Conservation (phyloP, 2,797 vertebrate genomes). For the Enteromius trimaculatus region DNA sequence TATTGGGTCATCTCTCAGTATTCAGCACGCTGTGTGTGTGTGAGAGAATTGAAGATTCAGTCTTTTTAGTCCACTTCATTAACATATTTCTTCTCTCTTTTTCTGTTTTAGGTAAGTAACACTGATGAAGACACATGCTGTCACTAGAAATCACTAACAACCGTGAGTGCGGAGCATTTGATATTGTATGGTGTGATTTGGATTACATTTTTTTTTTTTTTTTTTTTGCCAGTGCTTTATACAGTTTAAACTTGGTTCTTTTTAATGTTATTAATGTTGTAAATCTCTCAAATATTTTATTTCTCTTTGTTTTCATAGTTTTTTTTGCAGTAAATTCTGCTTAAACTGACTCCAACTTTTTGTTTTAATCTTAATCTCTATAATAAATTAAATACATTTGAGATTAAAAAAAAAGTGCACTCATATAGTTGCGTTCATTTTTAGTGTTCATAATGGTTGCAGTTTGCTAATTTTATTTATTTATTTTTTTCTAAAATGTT, state of each 20-base stretch:
- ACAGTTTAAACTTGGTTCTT: background rate
- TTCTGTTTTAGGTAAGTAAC: slow-evolving; percentile 52
- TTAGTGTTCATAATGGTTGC: background rate
- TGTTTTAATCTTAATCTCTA: background rate
- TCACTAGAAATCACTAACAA: background rate
- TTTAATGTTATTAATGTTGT: background rate
- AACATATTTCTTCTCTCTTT: slow-evolving; percentile 20
- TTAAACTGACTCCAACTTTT: background rate
- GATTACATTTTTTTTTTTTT: background rate
- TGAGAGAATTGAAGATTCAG: background rate
- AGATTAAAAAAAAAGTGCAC: background rate
- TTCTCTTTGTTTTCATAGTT: background rate
- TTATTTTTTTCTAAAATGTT: background rate
- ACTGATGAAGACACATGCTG: slow-evolving; percentile 5
- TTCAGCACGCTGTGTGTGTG: background rate
- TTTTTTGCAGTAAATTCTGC: background rate
- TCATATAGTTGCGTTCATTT: background rate
- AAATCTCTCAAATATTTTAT: background rate
- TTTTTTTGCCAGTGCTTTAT: background rate
- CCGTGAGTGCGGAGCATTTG: background rate
- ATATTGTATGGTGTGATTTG: background rate
- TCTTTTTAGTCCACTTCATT: background rate
- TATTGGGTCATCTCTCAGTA: slow-evolving; percentile 23
- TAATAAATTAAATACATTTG: no score
- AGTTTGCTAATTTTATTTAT: no score